Evolutionary conservation across 2,888 invertebrate species (phyloP).

Genomic region (Emmelina monodactyla): DNA sequence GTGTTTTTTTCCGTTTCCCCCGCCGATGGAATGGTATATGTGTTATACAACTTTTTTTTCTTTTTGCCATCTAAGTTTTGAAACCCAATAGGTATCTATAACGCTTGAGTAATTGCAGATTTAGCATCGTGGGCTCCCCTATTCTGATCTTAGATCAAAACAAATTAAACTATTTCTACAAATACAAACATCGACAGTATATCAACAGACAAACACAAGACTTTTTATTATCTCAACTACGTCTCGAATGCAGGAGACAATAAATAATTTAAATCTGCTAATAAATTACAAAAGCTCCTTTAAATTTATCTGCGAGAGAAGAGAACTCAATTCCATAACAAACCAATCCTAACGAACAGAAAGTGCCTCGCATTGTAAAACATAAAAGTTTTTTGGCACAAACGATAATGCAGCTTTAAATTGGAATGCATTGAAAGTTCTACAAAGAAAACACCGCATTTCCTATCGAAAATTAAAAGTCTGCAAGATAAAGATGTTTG

Average conservation of each 20-base stretch:
- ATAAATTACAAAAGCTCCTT: background rate
- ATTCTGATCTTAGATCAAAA: too few relatives aligned
- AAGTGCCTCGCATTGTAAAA: conserved; percentile 18
- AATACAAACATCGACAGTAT: too few relatives aligned
- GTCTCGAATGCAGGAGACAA: background rate
- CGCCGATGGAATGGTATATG: too few relatives aligned
- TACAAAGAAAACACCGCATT: conserved; percentile 1
- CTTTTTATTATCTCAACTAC: too few relatives aligned
- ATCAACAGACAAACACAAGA: too few relatives aligned
- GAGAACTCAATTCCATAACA: conserved; percentile 38
- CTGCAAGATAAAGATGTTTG: background rate
- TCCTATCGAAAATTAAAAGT: conserved; percentile 1
- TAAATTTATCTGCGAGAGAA: background rate
- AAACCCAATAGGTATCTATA: too few relatives aligned
- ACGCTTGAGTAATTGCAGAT: too few relatives aligned
- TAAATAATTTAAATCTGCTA: background rate
- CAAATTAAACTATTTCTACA: too few relatives aligned
- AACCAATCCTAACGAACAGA: conserved; percentile 34
- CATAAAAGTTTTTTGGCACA: conserved; percentile 37
- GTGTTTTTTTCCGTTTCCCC: too few relatives aligned
- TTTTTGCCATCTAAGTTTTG: too few relatives aligned
- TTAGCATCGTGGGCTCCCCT: too few relatives aligned
- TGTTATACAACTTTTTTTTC: too few relatives aligned
- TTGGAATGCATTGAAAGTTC: background rate
- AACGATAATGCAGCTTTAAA: background rate